These are phyloP conservation scores for Pandemis corylana DNA, from an alignment of 2,888 invertebrate species.

Conservation along the genomic window DNA sequence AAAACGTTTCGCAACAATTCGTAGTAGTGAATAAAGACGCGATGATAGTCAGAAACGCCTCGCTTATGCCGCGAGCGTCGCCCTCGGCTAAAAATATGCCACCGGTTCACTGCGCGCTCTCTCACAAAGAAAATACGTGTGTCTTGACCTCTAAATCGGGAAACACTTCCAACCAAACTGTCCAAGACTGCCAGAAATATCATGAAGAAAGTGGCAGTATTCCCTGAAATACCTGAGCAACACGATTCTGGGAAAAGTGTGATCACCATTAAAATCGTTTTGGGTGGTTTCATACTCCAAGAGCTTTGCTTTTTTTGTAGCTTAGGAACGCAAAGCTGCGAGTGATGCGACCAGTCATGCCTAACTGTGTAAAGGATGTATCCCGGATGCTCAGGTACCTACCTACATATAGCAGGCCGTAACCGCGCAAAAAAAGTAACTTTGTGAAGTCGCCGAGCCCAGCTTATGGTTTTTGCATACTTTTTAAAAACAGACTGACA, in stretches of 20 bases:
- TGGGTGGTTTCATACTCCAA: constrained; percentile 15
- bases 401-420: not conserved
- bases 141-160: constrained; percentile 74
- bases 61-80: constrained; percentile 61
- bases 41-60: constrained; percentile 40
- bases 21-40: constrained; percentile 32
- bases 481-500: not conserved
- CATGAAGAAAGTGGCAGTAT: constrained; percentile 43
- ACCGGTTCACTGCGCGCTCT: constrained; percentile 74
- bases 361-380: constrained; percentile 18
- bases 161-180: constrained; percentile 57
- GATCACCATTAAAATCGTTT: constrained; percentile 16
- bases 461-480: constrained; percentile 2
- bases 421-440: constrained; percentile 26
- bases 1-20: constrained; percentile 24
- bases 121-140: constrained; percentile 78
- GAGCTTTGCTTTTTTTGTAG: constrained; percentile 10
- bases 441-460: not conserved
- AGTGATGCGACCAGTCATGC: constrained; percentile 25
- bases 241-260: constrained; percentile 8
- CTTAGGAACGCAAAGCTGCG: constrained; percentile 17
- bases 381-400: constrained; percentile 17
- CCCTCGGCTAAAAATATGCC: constrained; percentile 81
- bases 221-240: constrained; percentile 25
- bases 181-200: constrained; percentile 51